phyloP scores from a whole-genome alignment of 2,797 vertebrate genomes.

The Bryconaethiops microstoma region DNA sequence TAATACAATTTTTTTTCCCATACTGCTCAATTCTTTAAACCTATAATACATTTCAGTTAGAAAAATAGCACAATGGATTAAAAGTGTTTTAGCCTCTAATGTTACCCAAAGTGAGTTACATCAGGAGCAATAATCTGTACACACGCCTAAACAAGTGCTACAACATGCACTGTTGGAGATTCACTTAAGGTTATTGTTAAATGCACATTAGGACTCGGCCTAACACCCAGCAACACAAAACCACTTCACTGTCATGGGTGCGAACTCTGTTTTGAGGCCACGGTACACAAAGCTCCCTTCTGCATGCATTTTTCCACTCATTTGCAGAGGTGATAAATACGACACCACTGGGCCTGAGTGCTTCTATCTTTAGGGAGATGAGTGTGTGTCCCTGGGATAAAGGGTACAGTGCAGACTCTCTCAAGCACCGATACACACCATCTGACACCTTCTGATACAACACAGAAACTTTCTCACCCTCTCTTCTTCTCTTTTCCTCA shows the following conservation, averaged over 20 bases:
- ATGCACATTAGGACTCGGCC: neutral
- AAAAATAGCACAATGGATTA: neutral
- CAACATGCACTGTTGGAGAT: neutral
- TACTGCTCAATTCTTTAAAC: too few species aligned
- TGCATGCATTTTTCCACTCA: slow-evolving; percentile 73
- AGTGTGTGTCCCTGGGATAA: slow-evolving; percentile 76
- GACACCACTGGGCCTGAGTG: slow-evolving; percentile 74
- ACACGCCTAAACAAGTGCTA: neutral
- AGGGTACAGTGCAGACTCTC: slow-evolving; percentile 77
- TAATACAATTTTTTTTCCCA: too few species aligned
- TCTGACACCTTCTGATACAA: slow-evolving; percentile 63
- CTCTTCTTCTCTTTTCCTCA: slow-evolving; percentile 3
- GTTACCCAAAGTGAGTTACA: neutral
- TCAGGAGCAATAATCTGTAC: neutral
- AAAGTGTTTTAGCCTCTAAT: neutral
- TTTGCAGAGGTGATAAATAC: slow-evolving; percentile 79
- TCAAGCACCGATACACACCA: slow-evolving; percentile 80
- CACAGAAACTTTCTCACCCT: slow-evolving; percentile 67
- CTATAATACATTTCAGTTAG: too few species aligned
- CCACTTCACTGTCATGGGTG: slow-evolving; percentile 35
- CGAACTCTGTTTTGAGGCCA: slow-evolving; percentile 53
- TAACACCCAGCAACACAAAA: slow-evolving; percentile 36
- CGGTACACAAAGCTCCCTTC: slow-evolving; percentile 34
- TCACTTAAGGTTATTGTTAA: neutral
- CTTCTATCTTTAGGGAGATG: slow-evolving; percentile 77